These are phyloP conservation scores for Crematogaster levior DNA, from an alignment of 2,888 invertebrate species.

Conservation along the genomic window DNA sequence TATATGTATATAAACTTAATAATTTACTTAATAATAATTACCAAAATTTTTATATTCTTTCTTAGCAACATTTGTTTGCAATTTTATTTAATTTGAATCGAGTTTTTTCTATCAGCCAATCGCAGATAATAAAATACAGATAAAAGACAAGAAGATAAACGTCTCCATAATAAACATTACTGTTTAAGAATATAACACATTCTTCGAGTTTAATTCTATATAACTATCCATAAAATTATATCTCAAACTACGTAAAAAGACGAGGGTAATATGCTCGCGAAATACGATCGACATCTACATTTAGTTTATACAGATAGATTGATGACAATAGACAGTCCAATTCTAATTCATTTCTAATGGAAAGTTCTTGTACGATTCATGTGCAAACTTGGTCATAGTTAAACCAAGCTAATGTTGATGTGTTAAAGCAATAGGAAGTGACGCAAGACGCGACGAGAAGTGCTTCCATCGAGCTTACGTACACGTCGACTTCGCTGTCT, in stretches of 20 bases:
- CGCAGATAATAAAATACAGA: neutral
- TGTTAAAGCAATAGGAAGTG: constrained; percentile 25
- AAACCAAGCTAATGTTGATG: constrained; percentile 61
- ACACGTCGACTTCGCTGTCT: constrained; percentile 44
- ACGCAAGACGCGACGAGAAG: constrained; percentile 42
- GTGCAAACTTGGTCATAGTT: constrained; percentile 59
- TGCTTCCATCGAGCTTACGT: constrained; percentile 48
- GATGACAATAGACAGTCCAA: neutral
- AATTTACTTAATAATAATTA: neutral
- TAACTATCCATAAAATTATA: neutral
- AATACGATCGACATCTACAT: neutral
- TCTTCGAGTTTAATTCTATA: neutral
- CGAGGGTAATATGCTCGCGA: neutral
- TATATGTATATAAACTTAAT: neutral
- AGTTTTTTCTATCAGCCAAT: neutral
- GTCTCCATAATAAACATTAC: neutral
- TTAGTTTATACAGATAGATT: neutral
- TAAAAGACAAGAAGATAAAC: neutral
- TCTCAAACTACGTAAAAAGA: neutral
- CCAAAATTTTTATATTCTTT: neutral
- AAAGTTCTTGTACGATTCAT: constrained; percentile 12
- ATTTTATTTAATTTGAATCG: neutral
- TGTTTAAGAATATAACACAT: neutral
- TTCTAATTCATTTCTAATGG: neutral
- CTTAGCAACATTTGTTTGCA: neutral